Conservation (phyloP, 2,113 vertebrate genomes). For the Pelecanoides urinatrix region DNA sequence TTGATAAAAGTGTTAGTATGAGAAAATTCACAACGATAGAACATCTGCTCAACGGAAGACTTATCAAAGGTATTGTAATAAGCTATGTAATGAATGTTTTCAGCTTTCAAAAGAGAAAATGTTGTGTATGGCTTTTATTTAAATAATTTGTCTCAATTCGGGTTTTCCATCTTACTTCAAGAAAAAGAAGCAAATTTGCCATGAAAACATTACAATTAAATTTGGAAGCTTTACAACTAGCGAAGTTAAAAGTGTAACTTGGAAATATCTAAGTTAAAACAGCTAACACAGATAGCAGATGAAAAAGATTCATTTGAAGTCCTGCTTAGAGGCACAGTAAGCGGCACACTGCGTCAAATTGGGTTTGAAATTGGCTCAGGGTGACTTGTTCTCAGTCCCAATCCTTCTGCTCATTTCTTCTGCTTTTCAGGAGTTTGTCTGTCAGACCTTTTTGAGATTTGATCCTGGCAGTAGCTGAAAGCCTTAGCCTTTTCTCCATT, state of each 20-base stretch:
- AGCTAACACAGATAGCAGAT: neutral
- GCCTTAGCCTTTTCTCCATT: neutral
- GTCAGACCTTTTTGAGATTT: neutral
- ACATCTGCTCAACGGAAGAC: neutral
- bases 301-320: neutral
- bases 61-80: slow-evolving; percentile 34
- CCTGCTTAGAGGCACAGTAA: neutral
- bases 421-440: neutral
- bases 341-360: accelerated
- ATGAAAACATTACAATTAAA: neutral
- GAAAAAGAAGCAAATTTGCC: neutral
- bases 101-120: neutral
- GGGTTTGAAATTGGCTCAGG: neutral
- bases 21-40: neutral
- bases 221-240: neutral
- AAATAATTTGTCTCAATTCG: neutral
- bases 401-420: neutral
- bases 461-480: slow-evolving; percentile 10
- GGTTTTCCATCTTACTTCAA: neutral
- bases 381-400: slow-evolving; percentile 8
- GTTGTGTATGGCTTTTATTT: neutral
- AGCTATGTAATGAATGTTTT: neutral
- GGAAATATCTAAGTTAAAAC: neutral
- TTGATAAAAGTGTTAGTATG: neutral
- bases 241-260: accelerated